Evolutionary conservation across 2,888 invertebrate species (phyloP).

Genomic region (Toxonevra muliebris): DNA sequence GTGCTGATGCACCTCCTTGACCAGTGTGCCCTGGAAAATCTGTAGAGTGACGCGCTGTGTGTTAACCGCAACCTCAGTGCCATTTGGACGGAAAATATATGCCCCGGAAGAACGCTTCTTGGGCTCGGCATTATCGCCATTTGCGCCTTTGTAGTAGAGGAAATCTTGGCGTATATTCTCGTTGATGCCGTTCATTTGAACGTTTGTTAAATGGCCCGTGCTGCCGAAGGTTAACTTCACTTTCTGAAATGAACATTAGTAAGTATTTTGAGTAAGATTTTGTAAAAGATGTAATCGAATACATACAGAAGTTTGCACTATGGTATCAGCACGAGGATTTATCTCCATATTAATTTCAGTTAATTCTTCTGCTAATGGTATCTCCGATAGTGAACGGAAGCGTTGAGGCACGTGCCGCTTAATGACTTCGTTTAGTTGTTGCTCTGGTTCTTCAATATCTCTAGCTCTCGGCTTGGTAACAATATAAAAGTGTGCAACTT

Average conservation of each 20-base stretch:
- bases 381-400: neutral
- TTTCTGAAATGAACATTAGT: slow-evolving; percentile 43
- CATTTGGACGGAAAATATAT: slow-evolving; percentile 84
- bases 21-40: slow-evolving; percentile 69
- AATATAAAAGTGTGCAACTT: slow-evolving; percentile 70
- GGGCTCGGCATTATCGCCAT: slow-evolving; percentile 71
- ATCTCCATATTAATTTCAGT: neutral
- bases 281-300: neutral
- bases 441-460: slow-evolving; percentile 6
- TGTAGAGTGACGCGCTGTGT: slow-evolving; percentile 51
- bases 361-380: neutral
- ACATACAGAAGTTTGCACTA: slow-evolving; percentile 53
- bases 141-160: slow-evolving; percentile 76
- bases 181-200: slow-evolving; percentile 54
- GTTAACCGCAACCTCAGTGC: slow-evolving; percentile 60
- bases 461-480: slow-evolving; percentile 6
- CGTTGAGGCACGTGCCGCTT: slow-evolving; percentile 9
- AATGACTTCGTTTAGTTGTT: neutral
- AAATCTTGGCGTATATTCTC: slow-evolving; percentile 71
- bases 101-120: slow-evolving; percentile 86
- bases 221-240: slow-evolving; percentile 51
- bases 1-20: slow-evolving; percentile 71
- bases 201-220: slow-evolving; percentile 45
- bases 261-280: neutral
- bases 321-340: slow-evolving; percentile 36